phyloP scores from a whole-genome alignment of 53 echinoderm and acorn worm species.

The Mesocentrotus franciscanus region DNA sequence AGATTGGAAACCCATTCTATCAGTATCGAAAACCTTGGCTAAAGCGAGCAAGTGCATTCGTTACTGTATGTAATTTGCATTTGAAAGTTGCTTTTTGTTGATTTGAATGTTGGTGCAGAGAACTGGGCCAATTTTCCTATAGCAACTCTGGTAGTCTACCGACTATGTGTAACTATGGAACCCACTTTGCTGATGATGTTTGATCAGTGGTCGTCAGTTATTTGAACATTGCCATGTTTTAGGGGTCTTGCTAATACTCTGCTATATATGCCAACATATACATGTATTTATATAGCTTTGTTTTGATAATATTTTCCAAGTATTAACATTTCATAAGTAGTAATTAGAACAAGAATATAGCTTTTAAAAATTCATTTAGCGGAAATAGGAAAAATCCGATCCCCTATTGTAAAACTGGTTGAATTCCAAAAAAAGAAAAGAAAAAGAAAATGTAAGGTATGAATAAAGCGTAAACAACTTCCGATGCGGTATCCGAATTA shows the following conservation, averaged over 20 bases:
- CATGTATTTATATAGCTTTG: no score
- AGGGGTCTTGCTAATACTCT: no score
- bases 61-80: background rate
- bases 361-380: no score
- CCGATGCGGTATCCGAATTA: background rate
- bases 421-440: no score
- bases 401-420: no score
- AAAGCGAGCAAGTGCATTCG: background rate
- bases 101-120: background rate
- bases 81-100: background rate
- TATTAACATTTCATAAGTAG: no score
- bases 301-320: no score
- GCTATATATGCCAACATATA: no score
- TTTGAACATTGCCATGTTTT: no score
- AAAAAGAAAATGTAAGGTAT: background rate
- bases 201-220: background rate
- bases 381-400: no score
- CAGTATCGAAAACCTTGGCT: conserved; percentile 33
- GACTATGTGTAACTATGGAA: background rate
- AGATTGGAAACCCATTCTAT: conserved; percentile 11
- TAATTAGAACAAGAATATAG: no score
- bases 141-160: background rate
- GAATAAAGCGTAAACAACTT: background rate
- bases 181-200: background rate
- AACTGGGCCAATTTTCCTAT: background rate